Evolutionary conservation across 2,797 vertebrate genomes (phyloP), one percentile per base, ranked within the genome.

Genomic region (Bucorvus abyssinicus): DNA sequence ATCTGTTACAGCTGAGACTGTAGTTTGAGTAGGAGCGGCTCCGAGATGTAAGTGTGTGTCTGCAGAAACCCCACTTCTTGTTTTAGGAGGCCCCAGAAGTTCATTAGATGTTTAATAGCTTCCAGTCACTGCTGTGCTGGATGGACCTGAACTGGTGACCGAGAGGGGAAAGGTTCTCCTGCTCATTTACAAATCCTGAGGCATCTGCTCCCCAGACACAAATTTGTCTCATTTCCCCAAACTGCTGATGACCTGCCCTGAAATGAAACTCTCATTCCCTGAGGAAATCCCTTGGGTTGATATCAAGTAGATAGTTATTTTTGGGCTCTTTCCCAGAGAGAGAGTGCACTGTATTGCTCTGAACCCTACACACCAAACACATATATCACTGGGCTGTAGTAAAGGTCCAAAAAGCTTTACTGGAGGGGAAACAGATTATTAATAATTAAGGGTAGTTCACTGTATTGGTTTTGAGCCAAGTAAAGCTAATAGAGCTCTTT

Each of bases 291-390:
- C 68, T 94, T 95, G 94, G 90, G 94, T 69, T 85, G 90, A 63
- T 93, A 96, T 89, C 91, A 95, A 96, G 84, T 65, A 89, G 90
- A 95, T 87, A 92, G 91, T 95, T 96, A 87, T 97, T 97, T 95
- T 95, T 93, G 95, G 97, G 93, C 42, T 80, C 91, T 86, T 96
- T 95, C 93, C 96, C 91, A 95, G 92, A 80, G 85, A 80, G 85
- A 94, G 38, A 93, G 92, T 80, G 75, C 84, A 75, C 65, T 85
- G 78, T 82, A 90, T 93, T 96, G 89, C 90, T 96, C 67, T 78
- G 74, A 96, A 93, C 93, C 75, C 50, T 92, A 42, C 86, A 34
- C 86, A 59, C 87, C 75, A 94, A 96, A 91, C 84, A 79, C 89
- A 93, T 94, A 90, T 9, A 94, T 95, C 68, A 88, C 90, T 15